Conservation (phyloP, 2,797 vertebrate species). For the Phylloscopus collybita region DNA sequence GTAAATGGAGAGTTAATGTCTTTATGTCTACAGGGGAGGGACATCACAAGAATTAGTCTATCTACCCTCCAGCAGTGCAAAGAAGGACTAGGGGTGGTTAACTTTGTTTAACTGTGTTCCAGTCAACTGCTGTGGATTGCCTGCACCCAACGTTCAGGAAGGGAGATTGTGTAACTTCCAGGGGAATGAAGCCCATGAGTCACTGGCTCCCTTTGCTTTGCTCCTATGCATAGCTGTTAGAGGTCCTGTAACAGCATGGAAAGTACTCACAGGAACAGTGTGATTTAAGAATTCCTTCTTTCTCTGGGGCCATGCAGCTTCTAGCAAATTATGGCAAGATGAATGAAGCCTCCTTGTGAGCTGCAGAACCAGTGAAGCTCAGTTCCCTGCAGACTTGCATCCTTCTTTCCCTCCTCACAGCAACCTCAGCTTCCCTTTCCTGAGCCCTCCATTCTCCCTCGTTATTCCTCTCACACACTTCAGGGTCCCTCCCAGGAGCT, state of each 20-base stretch:
- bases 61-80: background rate
- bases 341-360: background rate
- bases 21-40: background rate
- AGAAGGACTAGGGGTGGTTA: background rate
- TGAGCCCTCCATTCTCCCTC: background rate
- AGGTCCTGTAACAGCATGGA: background rate
- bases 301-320: background rate
- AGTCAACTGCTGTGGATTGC: background rate
- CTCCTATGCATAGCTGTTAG: background rate
- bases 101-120: background rate
- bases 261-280: background rate
- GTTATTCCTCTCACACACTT: background rate
- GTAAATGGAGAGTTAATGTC: background rate
- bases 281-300: background rate
- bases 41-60: background rate
- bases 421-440: constrained; percentile 15
- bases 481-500: background rate
- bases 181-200: background rate
- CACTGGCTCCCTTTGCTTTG: background rate
- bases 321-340: background rate
- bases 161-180: constrained; percentile 18
- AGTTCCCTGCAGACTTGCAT: background rate
- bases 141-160: background rate
- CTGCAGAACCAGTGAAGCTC: background rate
- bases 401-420: background rate